Evolutionary conservation across 2,888 invertebrate genomes (phyloP), one percentile per base, ranked within the genome.

Genomic region (Agrochola lychnidis): DNA sequence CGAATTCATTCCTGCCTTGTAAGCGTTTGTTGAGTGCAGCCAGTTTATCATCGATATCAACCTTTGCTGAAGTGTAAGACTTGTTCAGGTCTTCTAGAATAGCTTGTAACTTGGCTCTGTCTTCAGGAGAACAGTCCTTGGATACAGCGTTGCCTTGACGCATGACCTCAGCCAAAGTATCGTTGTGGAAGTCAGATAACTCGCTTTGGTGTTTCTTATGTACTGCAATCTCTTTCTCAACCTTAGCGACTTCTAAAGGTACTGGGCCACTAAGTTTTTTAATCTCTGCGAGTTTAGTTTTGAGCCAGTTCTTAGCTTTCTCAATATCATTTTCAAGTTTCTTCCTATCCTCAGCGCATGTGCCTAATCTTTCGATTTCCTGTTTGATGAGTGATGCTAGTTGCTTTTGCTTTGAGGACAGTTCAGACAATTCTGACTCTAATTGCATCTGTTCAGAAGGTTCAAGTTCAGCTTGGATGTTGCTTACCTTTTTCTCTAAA

Each of bases 381-480:
- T 97, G 97, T 90, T 98, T 98, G 2, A 98, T 96, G 7, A 98
- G 97, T 0, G 97, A 97, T 1, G 97, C 97, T 3, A 99, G 94
- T 89, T 98, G 97, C 78, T 97, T 98, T 89, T 99, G 98, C 90
- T 99, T 98, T 0, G 97, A 96, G 40, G 98, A 97, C 1, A 99
- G 94, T 89, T 98, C 97, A 83, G 97, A 97, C 61, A 99, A 94
- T 56, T 98, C 97, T 0, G 97, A 97, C 91, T 98, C 98, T 69
- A 99, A 94, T 91, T 98, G 98, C 86, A 98, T 98, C 87, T 98
- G 98, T 93, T 99, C 99, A 0, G 98, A 97, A 10, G 98, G 98
- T 92, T 99, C 99, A 57, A 99, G 94, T 92, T 99, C 99, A 78
- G 98, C 97, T 90, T 98, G 98, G 95, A 99, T 98, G 85, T 98